A percentile compares a stretch with the other conserved stretches of the same genome.
Conservation (phyloP, 2,888 invertebrate genomes). For the Aleiodes testaceus region DNA sequence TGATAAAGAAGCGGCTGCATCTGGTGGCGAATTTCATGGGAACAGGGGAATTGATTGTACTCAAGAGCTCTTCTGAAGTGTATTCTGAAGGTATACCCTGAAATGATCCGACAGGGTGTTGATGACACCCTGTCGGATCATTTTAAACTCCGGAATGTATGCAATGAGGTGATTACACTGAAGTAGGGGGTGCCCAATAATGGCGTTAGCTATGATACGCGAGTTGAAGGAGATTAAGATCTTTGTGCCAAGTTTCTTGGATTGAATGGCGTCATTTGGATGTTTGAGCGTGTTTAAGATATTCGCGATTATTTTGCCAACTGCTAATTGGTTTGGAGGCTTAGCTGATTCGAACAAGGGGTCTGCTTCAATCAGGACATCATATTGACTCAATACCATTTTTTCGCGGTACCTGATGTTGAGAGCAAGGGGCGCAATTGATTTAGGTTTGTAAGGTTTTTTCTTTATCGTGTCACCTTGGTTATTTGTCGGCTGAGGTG, state of each 20-base stretch:
- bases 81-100: background rate
- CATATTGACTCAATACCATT: no score
- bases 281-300: background rate
- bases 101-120: no score
- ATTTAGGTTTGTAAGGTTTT: no score
- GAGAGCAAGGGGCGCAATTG: no score
- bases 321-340: background rate
- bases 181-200: background rate
- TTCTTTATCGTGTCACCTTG: no score
- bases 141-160: background rate
- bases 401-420: no score
- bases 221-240: background rate
- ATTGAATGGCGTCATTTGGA: background rate
- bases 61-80: background rate
- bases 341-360: no score
- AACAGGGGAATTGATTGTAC: background rate
- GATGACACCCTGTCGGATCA: background rate
- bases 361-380: no score
- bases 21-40: background rate
- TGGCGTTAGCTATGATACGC: background rate
- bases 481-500: no score
- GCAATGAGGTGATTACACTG: background rate
- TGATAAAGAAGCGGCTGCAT: background rate
- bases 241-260: background rate
- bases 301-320: background rate